Percentiles rank a stretch among this genome's conserved stretches.
phyloP scores from a whole-genome alignment of 2,113 vertebrate genomes.

The Turnix velox region DNA sequence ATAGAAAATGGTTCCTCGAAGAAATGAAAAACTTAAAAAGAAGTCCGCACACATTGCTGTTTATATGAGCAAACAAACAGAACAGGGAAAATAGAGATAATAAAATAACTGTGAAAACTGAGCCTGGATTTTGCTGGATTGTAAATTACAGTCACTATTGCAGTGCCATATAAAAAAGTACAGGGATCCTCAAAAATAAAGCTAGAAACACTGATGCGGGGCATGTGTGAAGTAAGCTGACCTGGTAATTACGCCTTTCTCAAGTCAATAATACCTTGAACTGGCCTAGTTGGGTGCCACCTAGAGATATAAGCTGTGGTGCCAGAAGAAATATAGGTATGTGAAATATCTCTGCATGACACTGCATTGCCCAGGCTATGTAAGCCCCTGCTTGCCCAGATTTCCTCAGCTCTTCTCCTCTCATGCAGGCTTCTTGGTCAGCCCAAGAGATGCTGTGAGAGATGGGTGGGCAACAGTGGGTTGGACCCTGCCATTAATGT shows the following conservation, averaged over 20 bases:
- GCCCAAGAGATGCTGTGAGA: background rate
- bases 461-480: fast-evolving
- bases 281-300: background rate
- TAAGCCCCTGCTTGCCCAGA: background rate
- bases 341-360: background rate
- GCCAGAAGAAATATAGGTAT: background rate
- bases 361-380: fast-evolving
- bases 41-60: background rate
- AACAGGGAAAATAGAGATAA: background rate
- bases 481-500: background rate
- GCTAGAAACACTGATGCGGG: background rate
- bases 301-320: background rate
- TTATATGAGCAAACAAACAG: background rate
- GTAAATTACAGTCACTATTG: background rate
- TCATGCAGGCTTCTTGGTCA: background rate
- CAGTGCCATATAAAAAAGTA: background rate
- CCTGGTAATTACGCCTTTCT: background rate
- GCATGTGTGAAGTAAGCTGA: background rate
- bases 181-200: background rate
- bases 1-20: background rate
- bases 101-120: background rate
- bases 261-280: background rate
- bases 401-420: fast-evolving
- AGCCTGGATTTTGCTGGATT: background rate
- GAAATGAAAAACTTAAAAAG: background rate